Conservation (phyloP, 2,113 vertebrate species). For the Elgaria multicarinata region DNA sequence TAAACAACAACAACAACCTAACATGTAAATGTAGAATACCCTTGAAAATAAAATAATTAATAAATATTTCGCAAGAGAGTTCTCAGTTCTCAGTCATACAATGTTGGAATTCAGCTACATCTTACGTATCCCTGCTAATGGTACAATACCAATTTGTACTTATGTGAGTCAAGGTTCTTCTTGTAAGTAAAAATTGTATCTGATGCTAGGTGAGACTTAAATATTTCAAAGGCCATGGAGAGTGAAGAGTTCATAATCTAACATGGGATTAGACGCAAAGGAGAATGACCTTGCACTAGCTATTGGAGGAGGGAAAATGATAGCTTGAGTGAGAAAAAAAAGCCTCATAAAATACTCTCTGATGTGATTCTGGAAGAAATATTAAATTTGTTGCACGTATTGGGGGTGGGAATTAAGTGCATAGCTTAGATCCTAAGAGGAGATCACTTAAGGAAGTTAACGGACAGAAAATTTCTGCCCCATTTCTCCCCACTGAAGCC, state of each 20-base stretch:
- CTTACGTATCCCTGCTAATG: neutral
- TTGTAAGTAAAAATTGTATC: neutral
- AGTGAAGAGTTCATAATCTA: neutral
- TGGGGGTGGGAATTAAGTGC: neutral
- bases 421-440: no score
- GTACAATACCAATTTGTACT: neutral
- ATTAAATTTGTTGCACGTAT: neutral
- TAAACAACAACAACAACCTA: no score
- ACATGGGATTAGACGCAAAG: neutral
- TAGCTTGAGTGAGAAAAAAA: neutral
- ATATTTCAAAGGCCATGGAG: neutral
- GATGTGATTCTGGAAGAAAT: neutral
- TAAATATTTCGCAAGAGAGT: neutral
- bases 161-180: neutral
- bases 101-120: neutral
- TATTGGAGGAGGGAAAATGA: neutral
- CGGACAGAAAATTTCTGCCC: neutral
- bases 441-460: no score
- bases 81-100: neutral
- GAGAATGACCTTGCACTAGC: neutral
- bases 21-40: neutral
- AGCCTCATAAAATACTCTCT: neutral
- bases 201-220: neutral
- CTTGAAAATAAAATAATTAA: neutral
- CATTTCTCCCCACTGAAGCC: no score